phyloP scores from a whole-genome alignment of 2,888 invertebrate genomes.

The Mesorhabditis belari region DNA sequence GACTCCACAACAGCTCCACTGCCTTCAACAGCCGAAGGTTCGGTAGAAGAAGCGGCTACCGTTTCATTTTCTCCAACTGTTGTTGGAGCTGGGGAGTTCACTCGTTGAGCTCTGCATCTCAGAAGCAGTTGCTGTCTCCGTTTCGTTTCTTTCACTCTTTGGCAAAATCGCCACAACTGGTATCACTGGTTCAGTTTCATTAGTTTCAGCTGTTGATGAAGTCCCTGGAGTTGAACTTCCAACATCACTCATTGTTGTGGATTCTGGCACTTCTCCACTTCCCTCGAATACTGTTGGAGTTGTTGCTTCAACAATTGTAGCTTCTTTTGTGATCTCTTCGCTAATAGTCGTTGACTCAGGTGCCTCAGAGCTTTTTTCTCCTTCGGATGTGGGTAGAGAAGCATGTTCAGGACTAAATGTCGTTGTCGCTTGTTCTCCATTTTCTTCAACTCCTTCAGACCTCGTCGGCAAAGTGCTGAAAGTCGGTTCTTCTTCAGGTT shows the following conservation, averaged over 20 bases:
- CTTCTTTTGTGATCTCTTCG: constrained; percentile 4
- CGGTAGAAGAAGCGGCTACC: not conserved
- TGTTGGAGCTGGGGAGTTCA: not conserved
- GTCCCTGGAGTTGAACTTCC: not conserved
- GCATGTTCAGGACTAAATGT: constrained; percentile 1
- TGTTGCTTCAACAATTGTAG: not conserved
- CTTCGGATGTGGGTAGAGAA: not conserved
- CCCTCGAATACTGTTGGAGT: not conserved
- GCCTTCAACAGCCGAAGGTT: not conserved
- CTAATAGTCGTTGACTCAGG: constrained; percentile 2
- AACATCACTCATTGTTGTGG: constrained; percentile 5
- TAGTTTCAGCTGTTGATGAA: not conserved
- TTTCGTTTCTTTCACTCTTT: not conserved
- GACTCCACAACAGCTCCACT: not conserved
- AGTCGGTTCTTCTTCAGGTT: constrained; percentile 4
- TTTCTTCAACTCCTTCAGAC: constrained; percentile 1
- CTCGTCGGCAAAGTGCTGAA: no score
- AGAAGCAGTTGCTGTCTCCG: not conserved
- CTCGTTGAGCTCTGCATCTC: not conserved
- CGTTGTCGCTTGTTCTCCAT: constrained; percentile 1
- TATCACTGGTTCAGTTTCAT: not conserved
- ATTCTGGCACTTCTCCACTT: constrained; percentile 5
- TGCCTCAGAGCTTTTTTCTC: not conserved
- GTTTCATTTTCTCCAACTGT: not conserved
- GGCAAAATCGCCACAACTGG: not conserved